Percentiles rank a stretch among this genome's conserved stretches.
phyloP scores from a whole-genome alignment of 1,140 invertebrate species.

The Lordiphosa clarofinis region DNA sequence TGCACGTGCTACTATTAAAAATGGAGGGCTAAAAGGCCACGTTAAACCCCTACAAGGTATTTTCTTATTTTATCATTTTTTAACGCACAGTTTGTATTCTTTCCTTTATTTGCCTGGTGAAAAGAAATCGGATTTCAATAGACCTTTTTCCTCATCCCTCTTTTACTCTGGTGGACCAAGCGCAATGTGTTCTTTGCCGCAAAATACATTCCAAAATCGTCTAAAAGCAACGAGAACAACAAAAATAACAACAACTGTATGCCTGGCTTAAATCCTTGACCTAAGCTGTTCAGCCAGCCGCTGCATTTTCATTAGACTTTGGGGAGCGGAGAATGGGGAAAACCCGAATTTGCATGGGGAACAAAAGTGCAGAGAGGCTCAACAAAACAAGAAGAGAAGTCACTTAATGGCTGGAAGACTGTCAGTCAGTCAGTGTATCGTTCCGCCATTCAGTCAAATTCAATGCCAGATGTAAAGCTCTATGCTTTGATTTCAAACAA shows the following conservation, averaged over 20 bases:
- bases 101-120: conserved; percentile 1
- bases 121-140: conserved; percentile 31
- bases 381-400: background rate
- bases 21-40: background rate
- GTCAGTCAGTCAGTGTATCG: conserved; percentile 7
- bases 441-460: conserved; percentile 10
- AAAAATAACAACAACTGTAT: conserved; percentile 6
- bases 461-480: conserved; percentile 5
- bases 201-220: conserved; percentile 62
- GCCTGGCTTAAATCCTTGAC: conserved; percentile 21
- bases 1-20: too few relatives aligned
- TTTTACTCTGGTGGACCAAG: conserved; percentile 11
- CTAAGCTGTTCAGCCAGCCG: conserved; percentile 25
- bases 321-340: background rate
- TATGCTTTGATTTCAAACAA: background rate
- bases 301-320: conserved; percentile 43
- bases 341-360: conserved; percentile 2
- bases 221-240: conserved; percentile 31
- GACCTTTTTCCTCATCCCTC: background rate
- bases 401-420: background rate
- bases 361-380: background rate
- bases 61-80: too few relatives aligned
- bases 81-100: too few relatives aligned
- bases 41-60: too few relatives aligned
- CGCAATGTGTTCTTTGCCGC: conserved; percentile 16